Evolutionary conservation across 2,888 invertebrate genomes (phyloP).

Genomic region (Cataglyphis altisquamis): DNA sequence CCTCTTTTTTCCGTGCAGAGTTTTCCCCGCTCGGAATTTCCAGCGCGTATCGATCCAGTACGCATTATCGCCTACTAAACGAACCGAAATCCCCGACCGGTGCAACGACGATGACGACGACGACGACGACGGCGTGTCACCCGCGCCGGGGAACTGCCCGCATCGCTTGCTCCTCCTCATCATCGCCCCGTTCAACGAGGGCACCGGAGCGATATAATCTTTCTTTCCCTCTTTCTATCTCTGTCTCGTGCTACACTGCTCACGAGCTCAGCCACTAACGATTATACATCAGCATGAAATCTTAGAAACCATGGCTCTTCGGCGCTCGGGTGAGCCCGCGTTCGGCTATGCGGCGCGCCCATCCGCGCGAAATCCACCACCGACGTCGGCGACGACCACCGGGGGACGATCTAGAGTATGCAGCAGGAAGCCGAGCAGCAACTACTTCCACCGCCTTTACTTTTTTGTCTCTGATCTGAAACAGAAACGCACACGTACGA

Average conservation of each 20-base stretch:
- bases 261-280: conserved; percentile 83
- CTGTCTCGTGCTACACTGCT: conserved; percentile 76
- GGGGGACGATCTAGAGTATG: conserved; percentile 92
- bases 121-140: background rate
- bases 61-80: conserved; percentile 24
- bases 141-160: background rate
- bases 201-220: background rate
- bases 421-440: conserved; percentile 97
- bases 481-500: conserved; percentile 77
- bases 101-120: background rate
- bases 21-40: background rate
- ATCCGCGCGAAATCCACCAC: conserved; percentile 33
- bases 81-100: conserved; percentile 35
- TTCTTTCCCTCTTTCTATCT: background rate
- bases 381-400: conserved; percentile 79
- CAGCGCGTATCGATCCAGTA: conserved; percentile 18
- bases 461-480: conserved; percentile 98
- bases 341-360: conserved; percentile 77
- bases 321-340: conserved; percentile 75
- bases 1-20: conserved; percentile 6
- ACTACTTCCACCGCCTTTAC: conserved; percentile 97
- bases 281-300: conserved; percentile 83
- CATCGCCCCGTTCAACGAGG: background rate
- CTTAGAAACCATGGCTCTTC: conserved; percentile 81
- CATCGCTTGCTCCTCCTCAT: background rate